Conservation (phyloP, 2,888 invertebrate genomes). For the Tholera decimalis region DNA sequence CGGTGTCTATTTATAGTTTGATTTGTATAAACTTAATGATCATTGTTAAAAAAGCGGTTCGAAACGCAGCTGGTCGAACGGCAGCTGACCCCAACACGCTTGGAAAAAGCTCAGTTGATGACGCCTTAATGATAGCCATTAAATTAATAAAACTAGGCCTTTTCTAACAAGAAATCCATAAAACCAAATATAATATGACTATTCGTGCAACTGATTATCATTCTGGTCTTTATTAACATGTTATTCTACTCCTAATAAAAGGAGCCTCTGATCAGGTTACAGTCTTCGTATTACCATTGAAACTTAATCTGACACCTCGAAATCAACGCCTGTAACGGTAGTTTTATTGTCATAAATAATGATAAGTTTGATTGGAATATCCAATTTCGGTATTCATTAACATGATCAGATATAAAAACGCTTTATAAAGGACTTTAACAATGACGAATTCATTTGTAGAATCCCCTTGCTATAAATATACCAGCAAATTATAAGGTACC, state of each 20-base stretch:
- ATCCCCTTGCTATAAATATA: conserved; percentile 7
- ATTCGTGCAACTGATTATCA: conserved; percentile 37
- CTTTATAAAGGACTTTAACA: conserved; percentile 29
- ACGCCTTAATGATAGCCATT: conserved; percentile 42
- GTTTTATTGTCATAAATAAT: conserved; percentile 44
- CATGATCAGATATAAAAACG: conserved; percentile 29
- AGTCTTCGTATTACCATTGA: conserved; percentile 38
- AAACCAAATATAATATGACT: conserved; percentile 24
- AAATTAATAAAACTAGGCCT: conserved; percentile 47
- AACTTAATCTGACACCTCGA: conserved; percentile 35
- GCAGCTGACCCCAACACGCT: conserved; percentile 52
- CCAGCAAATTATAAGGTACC: conserved; percentile 14
- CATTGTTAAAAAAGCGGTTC: conserved; percentile 39
- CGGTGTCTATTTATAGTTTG: conserved; percentile 40
- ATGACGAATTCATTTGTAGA: conserved; percentile 5
- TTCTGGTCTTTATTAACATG: conserved; percentile 36
- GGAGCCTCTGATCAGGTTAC: conserved; percentile 28
- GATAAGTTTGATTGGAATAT: conserved; percentile 39
- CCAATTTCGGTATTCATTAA: conserved; percentile 31
- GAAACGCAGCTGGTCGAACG: conserved; percentile 39
- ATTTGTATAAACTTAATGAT: conserved; percentile 52
- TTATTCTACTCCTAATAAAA: conserved; percentile 32
- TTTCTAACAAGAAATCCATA: conserved; percentile 32
- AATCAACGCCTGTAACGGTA: conserved; percentile 46
- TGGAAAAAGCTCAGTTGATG: conserved; percentile 33